These are phyloP conservation scores for Chrysolina americana DNA, from an alignment of 2,888 invertebrate genomes.

Conservation along the genomic window DNA sequence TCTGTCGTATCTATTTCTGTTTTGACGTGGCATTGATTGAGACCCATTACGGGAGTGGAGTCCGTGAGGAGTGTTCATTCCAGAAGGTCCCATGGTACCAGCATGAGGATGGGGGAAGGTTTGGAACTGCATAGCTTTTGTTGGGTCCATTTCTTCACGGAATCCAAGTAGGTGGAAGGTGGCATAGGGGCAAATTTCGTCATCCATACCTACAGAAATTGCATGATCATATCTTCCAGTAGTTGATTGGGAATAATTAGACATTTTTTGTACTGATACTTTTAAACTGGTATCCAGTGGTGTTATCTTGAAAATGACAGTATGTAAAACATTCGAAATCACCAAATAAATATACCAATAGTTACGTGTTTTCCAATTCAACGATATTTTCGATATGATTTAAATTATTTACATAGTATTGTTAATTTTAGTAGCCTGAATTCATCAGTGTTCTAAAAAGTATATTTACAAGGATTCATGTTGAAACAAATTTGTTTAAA, in stretches of 20 bases:
- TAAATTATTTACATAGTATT: no score
- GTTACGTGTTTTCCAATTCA: no score
- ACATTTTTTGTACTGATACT: neutral
- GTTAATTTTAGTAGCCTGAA: no score
- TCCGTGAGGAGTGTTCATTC: slow-evolving; percentile 77
- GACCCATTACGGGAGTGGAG: slow-evolving; percentile 89
- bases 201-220: slow-evolving; percentile 82
- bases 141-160: slow-evolving; percentile 96
- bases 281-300: neutral
- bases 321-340: no score
- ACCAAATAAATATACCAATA: no score
- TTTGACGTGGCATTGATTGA: slow-evolving; percentile 84
- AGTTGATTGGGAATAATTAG: neutral
- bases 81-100: slow-evolving; percentile 87
- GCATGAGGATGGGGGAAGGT: slow-evolving; percentile 89
- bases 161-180: slow-evolving; percentile 96
- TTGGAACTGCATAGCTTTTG: slow-evolving; percentile 91
- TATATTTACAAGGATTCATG: no score
- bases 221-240: neutral
- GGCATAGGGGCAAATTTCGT: slow-evolving; percentile 97
- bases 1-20: slow-evolving; percentile 67
- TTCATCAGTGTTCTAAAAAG: no score
- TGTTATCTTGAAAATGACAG: neutral
- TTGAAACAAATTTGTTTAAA: no score
- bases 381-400: no score